These are phyloP conservation scores for Rachycentron canadum DNA, from an alignment of 2,797 vertebrate genomes.

Conservation along the genomic window DNA sequence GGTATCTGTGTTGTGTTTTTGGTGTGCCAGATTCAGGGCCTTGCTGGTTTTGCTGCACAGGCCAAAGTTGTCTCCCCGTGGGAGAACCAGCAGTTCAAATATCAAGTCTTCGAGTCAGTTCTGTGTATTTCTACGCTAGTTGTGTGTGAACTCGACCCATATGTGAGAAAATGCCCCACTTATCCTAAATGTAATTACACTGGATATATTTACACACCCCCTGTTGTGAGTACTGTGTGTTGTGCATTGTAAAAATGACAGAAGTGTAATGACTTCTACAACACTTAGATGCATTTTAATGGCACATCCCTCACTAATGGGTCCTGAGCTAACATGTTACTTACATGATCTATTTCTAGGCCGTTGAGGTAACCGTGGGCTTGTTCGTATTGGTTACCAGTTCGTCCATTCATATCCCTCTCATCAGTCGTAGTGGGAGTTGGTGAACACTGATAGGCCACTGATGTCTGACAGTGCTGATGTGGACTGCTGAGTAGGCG, in stretches of 20 bases:
- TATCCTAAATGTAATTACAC: not conserved
- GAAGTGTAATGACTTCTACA: not conserved
- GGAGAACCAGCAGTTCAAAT: not conserved
- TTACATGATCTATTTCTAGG: conserved; percentile 71
- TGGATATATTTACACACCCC: conserved; percentile 18
- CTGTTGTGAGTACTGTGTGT: not conserved
- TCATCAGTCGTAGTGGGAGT: conserved; percentile 67
- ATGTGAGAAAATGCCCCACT: not conserved
- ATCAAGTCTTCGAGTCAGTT: not conserved
- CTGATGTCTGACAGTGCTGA: conserved; percentile 75
- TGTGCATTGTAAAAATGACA: not conserved
- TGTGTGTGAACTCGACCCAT: not conserved
- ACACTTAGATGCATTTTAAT: not conserved
- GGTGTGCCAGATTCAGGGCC: not conserved
- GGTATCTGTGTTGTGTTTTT: not conserved
- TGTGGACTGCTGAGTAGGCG: conserved; percentile 80
- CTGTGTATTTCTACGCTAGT: not conserved
- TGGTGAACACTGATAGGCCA: conserved; percentile 81
- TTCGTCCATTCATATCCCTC: conserved; percentile 69
- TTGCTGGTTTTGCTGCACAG: conserved; percentile 3
- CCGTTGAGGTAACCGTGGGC: conserved; percentile 53
- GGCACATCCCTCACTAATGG: conserved; percentile 16
- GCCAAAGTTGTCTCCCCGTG: not conserved
- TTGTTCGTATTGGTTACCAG: conserved; percentile 74
- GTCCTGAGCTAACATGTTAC: conserved; percentile 26